Conservation (phyloP, 2,888 invertebrate genomes). For the Leptothorax acervorum region DNA sequence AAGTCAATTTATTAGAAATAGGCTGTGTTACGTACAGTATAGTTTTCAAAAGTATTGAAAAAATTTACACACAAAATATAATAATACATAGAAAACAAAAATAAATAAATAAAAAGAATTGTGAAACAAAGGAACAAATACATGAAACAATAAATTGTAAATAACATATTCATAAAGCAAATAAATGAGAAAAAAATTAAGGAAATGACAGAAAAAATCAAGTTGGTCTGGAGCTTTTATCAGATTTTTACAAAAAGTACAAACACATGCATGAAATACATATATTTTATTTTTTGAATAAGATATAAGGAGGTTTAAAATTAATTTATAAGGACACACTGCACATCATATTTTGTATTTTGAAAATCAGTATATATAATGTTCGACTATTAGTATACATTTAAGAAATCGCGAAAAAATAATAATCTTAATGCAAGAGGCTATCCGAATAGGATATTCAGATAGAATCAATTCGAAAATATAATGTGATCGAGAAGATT, state of each 20-base stretch:
- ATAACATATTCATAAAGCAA: not conserved
- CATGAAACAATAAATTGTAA: not conserved
- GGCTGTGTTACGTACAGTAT: not conserved
- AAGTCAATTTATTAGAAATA: not conserved
- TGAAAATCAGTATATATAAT: not conserved
- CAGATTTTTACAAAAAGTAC: not conserved
- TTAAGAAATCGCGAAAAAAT: not conserved
- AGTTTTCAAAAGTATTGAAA: not conserved
- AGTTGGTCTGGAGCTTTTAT: not conserved
- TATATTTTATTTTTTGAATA: not conserved
- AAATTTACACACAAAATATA: not conserved
- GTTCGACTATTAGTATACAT: not conserved
- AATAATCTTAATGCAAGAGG: not conserved
- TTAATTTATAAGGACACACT: not conserved
- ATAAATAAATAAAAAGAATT: not conserved
- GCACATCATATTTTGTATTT: not conserved
- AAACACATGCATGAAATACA: not conserved
- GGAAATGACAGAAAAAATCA: not conserved
- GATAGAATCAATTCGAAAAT: not conserved
- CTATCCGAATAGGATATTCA: not conserved
- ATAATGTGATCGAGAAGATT: not conserved
- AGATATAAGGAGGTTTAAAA: not conserved
- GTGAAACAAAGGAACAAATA: not conserved
- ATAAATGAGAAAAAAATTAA: not conserved
- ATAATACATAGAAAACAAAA: not conserved